A percentile compares a stretch with the other conserved stretches of the same genome.
Evolutionary conservation across 1,140 invertebrate species (phyloP).

Genomic region (Palaemon carinicauda): DNA sequence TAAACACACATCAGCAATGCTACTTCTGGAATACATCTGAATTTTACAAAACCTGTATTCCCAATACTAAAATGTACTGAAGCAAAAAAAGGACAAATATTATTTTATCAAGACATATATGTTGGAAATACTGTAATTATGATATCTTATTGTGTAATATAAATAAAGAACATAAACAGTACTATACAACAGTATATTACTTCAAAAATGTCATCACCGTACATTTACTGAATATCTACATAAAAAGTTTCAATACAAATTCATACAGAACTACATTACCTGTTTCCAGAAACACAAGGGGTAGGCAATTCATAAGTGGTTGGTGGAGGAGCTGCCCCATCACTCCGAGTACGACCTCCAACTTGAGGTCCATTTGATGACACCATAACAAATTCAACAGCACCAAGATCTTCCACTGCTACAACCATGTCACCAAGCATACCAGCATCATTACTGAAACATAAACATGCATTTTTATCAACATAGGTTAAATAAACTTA

Average conservation of each 20-base stretch:
- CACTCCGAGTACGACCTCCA: slow-evolving; percentile 29
- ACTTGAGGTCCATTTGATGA: slow-evolving; percentile 52
- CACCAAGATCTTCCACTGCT: slow-evolving; percentile 87
- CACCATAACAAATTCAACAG: slow-evolving; percentile 77
- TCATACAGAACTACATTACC: slow-evolving; percentile 29
- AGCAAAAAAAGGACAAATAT: no score
- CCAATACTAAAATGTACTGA: no score
- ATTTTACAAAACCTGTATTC: neutral
- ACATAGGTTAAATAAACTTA: no score
- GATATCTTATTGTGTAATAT: no score
- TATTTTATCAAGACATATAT: no score
- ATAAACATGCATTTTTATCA: neutral
- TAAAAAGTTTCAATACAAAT: neutral
- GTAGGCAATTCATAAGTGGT: slow-evolving; percentile 54
- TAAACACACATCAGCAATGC: neutral
- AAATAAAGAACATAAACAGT: no score
- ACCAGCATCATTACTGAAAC: slow-evolving; percentile 71
- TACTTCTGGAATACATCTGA: neutral
- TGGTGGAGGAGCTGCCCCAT: slow-evolving; percentile 24
- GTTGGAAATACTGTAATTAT: no score
- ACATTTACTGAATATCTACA: neutral
- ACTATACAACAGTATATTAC: no score
- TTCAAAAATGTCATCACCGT: neutral
- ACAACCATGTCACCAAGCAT: slow-evolving; percentile 96
- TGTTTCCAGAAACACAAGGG: slow-evolving; percentile 63